Evolutionary conservation across 2,888 invertebrate genomes (phyloP).

Genomic region (Hemistola chrysoprasaria): DNA sequence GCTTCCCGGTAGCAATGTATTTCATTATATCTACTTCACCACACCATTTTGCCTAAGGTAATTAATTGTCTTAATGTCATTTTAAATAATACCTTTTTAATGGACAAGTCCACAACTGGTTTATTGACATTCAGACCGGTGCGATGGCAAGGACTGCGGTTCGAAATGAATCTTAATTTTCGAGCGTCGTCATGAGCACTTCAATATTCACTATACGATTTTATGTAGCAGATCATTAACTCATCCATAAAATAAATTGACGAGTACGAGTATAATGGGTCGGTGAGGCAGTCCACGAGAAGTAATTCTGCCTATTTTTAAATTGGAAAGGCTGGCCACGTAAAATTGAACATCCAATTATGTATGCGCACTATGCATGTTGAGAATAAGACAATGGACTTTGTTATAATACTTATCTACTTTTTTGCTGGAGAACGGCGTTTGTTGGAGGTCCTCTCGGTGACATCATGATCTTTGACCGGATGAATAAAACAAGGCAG

Average conservation of each 20-base stretch:
- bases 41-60: slow-evolving; percentile 35
- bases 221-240: slow-evolving; percentile 34
- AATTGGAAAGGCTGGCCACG: slow-evolving; percentile 10
- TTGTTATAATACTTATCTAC: too few species aligned
- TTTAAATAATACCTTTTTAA: slow-evolving; percentile 44
- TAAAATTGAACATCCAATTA: slow-evolving; percentile 8
- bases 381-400: slow-evolving; percentile 27
- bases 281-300: slow-evolving; percentile 6
- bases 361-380: slow-evolving; percentile 12
- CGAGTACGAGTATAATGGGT: slow-evolving; percentile 9
- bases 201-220: slow-evolving; percentile 39
- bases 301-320: slow-evolving; percentile 6
- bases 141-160: slow-evolving; percentile 25
- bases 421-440: too few species aligned
- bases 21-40: slow-evolving; percentile 25
- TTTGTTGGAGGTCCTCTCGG: slow-evolving; percentile 31
- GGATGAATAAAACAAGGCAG: slow-evolving; percentile 54
- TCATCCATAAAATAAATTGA: slow-evolving; percentile 29
- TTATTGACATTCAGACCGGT: slow-evolving; percentile 59
- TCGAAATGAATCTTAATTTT: slow-evolving; percentile 59
- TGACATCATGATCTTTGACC: slow-evolving; percentile 55
- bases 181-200: slow-evolving; percentile 33
- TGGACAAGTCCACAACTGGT: slow-evolving; percentile 43
- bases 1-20: too few species aligned
- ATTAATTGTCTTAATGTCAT: slow-evolving; percentile 49